Evolutionary conservation across 2,797 vertebrate species (phyloP), one percentile per base, ranked within the genome.

Genomic region (Betta splendens): DNA sequence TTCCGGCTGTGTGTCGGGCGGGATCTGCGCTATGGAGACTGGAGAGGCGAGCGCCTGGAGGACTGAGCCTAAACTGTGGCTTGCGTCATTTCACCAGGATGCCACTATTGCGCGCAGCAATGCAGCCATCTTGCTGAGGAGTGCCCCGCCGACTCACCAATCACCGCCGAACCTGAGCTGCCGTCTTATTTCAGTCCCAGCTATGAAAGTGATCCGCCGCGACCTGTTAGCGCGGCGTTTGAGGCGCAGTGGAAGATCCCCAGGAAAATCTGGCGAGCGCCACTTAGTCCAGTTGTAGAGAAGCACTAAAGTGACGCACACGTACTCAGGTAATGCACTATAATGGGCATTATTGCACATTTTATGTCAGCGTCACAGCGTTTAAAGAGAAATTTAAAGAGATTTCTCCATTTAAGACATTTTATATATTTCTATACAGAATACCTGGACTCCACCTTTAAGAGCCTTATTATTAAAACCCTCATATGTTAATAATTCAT

Each of bases 91-190:
- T 85, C 80, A 84, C 54, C 84, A 88, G 87, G 85, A 85, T 80
- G 82, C 86, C 81, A 67, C 84, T 79, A 45, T 69, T 77, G 73
- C 80, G 82, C 82, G 74, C 69, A 85, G 86, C 80, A 67, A 75
- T 80, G 90, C 89, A 89, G 89, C 89, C 91, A 89, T 90, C 87
- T 91, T 90, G 86, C 80, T 76, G 75, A 83, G 75, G 71, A 80
- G 78, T 56, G 79, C 74, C 74, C 75, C 72, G 36, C 22, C 52
- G 23, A 38, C 50, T 61, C 69, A 64, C 73, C 72, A 75, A 81
- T 77, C 83, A 72, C 35, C 40, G 64, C 71, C 5, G 55, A 63
- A 69, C 28, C 68, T 4, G 54, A 51, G 49, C 61, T 46, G 51
- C 42, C 13, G 18, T 0, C 16, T 40, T 29, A 42, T 38, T 47